Evolutionary conservation across 92 coral and sea anemone genomes (phyloP).

Genomic region (Chrysogorgia sp.): DNA sequence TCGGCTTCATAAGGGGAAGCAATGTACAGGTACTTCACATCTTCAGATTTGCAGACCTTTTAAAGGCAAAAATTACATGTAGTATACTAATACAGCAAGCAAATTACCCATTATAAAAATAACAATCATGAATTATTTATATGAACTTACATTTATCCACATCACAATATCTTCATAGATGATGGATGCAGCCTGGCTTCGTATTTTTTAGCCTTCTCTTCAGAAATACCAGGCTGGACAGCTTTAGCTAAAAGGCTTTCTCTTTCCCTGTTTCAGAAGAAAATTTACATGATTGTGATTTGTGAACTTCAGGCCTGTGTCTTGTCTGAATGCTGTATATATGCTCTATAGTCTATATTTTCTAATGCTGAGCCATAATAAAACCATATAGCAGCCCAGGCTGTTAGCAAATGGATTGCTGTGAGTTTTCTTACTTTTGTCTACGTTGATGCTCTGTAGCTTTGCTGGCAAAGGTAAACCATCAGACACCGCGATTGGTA

Average conservation of each 20-base stretch:
- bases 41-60: conserved; percentile 33
- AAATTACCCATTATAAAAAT: neutral
- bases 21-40: conserved; percentile 30
- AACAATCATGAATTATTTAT: conserved; percentile 2
- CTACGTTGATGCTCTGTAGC: conserved; percentile 33
- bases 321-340: too few species aligned
- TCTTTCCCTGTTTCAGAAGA: conserved; percentile 11
- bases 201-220: conserved; percentile 41
- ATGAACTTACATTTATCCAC: conserved; percentile 47
- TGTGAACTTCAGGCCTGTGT: too few species aligned
- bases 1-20: conserved; percentile 62
- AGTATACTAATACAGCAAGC: conserved; percentile 11
- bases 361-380: too few species aligned
- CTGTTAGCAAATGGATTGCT: too few species aligned
- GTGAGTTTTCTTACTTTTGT: conserved; percentile 31
- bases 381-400: too few species aligned
- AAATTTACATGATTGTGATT: too few species aligned
- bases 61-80: neutral
- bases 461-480: conserved; percentile 34
- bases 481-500: conserved; percentile 18
- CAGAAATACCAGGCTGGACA: neutral
- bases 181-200: conserved; percentile 51
- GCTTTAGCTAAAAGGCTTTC: conserved; percentile 38
- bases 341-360: too few species aligned
- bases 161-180: conserved; percentile 42